Percentiles rank a stretch among this genome's conserved stretches.
Evolutionary conservation across 1,140 invertebrate species (phyloP).

Genomic region (Macrostomum lignano): DNA sequence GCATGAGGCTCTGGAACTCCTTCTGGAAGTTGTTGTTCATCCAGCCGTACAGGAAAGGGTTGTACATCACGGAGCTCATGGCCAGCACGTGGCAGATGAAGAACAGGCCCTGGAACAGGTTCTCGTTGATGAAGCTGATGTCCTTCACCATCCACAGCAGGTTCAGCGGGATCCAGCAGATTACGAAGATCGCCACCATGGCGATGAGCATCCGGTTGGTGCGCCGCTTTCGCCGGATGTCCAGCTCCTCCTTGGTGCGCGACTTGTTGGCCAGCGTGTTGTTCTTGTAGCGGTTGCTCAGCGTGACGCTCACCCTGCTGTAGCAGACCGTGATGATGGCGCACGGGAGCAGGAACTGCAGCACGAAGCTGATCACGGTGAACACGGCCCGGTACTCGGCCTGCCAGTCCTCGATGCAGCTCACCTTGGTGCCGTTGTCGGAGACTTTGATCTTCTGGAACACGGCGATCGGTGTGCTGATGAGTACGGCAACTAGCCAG

Average conservation of each 20-base stretch:
- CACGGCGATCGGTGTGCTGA: slow-evolving; percentile 31
- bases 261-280: slow-evolving; percentile 13
- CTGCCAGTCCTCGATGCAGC: slow-evolving; percentile 13
- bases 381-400: slow-evolving; percentile 13
- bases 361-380: slow-evolving; percentile 26
- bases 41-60: no score
- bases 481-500: slow-evolving; percentile 27
- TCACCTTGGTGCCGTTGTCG: slow-evolving; percentile 18
- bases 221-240: slow-evolving; percentile 17
- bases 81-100: no score
- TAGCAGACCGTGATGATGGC: slow-evolving; percentile 26
- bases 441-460: slow-evolving; percentile 11
- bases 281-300: slow-evolving; percentile 15
- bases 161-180: slow-evolving; percentile 32
- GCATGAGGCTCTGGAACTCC: no score
- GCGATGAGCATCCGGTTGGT: slow-evolving; percentile 28
- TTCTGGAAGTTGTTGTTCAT: no score
- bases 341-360: slow-evolving; percentile 32
- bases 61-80: no score
- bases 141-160: slow-evolving; percentile 9
- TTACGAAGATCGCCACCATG: slow-evolving; percentile 28
- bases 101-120: no score
- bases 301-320: slow-evolving; percentile 13
- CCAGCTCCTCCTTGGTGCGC: slow-evolving; percentile 10
- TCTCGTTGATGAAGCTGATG: no score